These are phyloP conservation scores for Otolemur garnettii DNA, from an alignment of 2,113 vertebrate species.

Conservation along the genomic window DNA sequence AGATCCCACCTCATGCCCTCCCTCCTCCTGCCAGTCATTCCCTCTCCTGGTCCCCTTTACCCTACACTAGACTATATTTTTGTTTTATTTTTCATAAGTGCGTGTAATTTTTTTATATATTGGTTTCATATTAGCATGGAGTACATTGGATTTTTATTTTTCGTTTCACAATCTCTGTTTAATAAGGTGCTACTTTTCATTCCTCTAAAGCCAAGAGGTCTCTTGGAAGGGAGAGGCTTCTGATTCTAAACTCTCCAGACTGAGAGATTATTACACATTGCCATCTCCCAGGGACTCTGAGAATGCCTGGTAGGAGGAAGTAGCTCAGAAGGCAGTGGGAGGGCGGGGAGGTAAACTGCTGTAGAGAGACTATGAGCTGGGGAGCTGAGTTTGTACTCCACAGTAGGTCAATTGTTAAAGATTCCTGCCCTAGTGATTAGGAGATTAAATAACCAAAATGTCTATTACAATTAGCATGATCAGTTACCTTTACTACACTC, in stretches of 20 bases:
- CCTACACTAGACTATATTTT: no score
- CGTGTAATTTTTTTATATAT: no score
- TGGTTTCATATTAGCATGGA: no score
- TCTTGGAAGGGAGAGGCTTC: neutral
- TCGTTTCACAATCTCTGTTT: neutral
- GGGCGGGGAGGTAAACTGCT: neutral
- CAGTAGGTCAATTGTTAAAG: neutral
- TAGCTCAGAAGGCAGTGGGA: neutral
- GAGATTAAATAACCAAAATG: neutral
- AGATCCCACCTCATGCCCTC: no score
- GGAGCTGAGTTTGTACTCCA: neutral
- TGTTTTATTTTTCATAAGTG: no score
- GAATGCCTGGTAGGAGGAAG: neutral
- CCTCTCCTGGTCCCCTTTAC: no score
- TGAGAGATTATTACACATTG: neutral
- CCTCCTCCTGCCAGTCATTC: no score
- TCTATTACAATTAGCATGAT: neutral
- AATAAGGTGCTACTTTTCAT: neutral
- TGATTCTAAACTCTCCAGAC: neutral
- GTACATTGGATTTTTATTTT: no score
- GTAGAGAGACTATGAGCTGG: neutral
- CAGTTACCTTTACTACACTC: neutral
- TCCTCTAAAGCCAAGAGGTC: conserved; percentile 29
- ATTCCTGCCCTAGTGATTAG: neutral
- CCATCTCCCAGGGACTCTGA: neutral